Percentiles rank a stretch among this genome's conserved stretches.
Evolutionary conservation across 30 jellyfish, hydroid and myxozoan species (phyloP).

Genomic region (Pseudorhiza aurosa): DNA sequence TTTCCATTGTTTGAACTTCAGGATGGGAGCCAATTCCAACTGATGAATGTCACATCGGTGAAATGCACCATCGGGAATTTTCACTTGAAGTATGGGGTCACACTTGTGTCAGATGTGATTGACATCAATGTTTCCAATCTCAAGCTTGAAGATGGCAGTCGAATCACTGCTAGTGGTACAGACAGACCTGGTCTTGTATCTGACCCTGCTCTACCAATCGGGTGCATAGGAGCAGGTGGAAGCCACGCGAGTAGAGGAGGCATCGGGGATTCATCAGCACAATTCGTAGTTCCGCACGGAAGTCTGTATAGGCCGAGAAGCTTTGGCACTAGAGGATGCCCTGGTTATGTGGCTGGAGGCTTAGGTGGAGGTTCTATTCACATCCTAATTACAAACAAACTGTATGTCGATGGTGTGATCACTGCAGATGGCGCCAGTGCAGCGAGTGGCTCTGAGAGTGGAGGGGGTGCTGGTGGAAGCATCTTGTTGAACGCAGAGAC

Average conservation of each 20-base stretch:
- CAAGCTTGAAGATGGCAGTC: conserved; percentile 65
- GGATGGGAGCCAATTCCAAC: conserved; percentile 65
- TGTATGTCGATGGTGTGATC: conserved; percentile 55
- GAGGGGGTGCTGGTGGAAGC: conserved; percentile 83
- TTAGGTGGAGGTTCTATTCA: conserved; percentile 57
- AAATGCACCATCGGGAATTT: conserved; percentile 71
- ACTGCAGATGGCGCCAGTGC: conserved; percentile 61
- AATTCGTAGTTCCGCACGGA: conserved; percentile 38
- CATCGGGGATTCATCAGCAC: conserved; percentile 1
- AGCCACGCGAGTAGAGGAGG: conserved; percentile 72
- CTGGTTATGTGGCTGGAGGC: conserved; percentile 50
- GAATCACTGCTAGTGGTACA: conserved; percentile 54
- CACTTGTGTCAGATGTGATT: conserved; percentile 53
- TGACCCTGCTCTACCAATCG: conserved; percentile 32
- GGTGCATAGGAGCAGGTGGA: conserved; percentile 69
- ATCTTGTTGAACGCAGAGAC: conserved; percentile 61
- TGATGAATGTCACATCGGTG: conserved; percentile 63
- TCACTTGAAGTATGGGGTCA: conserved; percentile 63
- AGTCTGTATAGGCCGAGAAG: conserved; percentile 35
- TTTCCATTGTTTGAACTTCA: conserved; percentile 71
- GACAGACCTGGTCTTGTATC: conserved; percentile 62
- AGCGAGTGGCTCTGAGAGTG: conserved; percentile 40
- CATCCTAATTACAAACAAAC: conserved; percentile 47
- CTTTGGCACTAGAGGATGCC: conserved; percentile 64
- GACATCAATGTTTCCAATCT: conserved; percentile 66